phyloP scores from a whole-genome alignment of 2,113 vertebrate genomes.

The Petaurus breviceps region DNA sequence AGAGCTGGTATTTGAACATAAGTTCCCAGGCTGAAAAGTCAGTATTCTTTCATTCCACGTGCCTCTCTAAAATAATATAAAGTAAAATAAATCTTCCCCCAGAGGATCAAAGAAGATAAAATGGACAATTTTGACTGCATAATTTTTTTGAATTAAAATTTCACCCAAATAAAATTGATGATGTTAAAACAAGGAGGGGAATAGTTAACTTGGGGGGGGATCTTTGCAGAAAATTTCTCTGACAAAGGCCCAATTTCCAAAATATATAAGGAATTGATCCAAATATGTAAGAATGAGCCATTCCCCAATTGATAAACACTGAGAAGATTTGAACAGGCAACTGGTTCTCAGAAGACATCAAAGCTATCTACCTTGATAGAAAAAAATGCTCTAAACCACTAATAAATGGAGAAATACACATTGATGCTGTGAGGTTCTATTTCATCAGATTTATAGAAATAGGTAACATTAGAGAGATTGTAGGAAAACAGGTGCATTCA shows the following conservation, averaged over 20 bases:
- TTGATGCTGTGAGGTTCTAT: background rate
- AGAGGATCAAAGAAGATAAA: background rate
- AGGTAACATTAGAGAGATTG: background rate
- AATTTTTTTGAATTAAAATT: background rate
- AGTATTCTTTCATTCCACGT: background rate
- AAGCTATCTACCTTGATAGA: background rate
- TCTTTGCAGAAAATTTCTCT: background rate
- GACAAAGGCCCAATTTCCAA: background rate
- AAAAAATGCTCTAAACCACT: background rate
- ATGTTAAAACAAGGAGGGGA: background rate
- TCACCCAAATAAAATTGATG: background rate
- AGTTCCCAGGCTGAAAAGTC: background rate
- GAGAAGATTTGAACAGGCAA: background rate
- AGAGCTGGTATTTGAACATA: background rate
- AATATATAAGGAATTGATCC: background rate
- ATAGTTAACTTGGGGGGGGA: background rate
- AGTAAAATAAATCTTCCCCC: background rate
- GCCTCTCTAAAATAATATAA: background rate
- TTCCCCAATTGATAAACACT: background rate
- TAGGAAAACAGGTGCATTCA: background rate
- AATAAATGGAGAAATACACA: background rate
- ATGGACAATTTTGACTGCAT: background rate
- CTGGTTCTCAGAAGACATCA: background rate
- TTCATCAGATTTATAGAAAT: background rate
- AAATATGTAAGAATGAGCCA: background rate